Evolutionary conservation across 2,888 invertebrate genomes (phyloP).

Genomic region (Theretra japonica): DNA sequence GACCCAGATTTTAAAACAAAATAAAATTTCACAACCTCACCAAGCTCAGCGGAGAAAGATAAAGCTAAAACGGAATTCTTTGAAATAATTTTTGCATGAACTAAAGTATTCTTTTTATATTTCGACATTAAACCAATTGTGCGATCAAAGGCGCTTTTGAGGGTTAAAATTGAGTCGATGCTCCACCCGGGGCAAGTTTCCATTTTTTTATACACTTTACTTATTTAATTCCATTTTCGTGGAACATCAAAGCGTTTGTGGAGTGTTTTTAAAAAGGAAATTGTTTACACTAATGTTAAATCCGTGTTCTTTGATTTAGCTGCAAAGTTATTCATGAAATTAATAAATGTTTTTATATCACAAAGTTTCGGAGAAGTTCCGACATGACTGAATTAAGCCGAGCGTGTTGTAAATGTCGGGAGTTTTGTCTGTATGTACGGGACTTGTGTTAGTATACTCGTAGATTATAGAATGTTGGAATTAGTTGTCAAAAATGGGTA

Average conservation of each 20-base stretch:
- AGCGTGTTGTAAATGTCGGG: background rate
- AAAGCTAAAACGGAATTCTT: background rate
- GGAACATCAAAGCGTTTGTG: constrained; percentile 49
- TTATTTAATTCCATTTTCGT: constrained; percentile 61
- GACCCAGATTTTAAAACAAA: background rate
- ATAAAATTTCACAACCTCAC: background rate
- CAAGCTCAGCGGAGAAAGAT: background rate
- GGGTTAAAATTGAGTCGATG: constrained; percentile 51
- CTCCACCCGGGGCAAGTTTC: constrained; percentile 45
- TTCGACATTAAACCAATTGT: constrained; percentile 52
- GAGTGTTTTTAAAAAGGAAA: constrained; percentile 48
- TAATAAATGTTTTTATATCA: constrained; percentile 19
- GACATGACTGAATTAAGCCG: background rate
- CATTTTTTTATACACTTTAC: constrained; percentile 51
- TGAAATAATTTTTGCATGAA: constrained; percentile 4
- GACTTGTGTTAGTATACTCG: too few species aligned
- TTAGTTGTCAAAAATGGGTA: too few species aligned
- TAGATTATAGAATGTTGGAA: too few species aligned
- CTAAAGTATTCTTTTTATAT: constrained; percentile 34
- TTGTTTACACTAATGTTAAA: constrained; percentile 40
- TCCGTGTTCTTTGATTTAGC: constrained; percentile 17
- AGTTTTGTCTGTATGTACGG: background rate
- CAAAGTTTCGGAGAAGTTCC: constrained; percentile 14
- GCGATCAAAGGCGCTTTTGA: constrained; percentile 57
- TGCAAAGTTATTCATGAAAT: constrained; percentile 16